A percentile compares a stretch with the other conserved stretches of the same genome.
Evolutionary conservation across 2,797 vertebrate genomes (phyloP).

Genomic region (Melanotaenia trifasciata): DNA sequence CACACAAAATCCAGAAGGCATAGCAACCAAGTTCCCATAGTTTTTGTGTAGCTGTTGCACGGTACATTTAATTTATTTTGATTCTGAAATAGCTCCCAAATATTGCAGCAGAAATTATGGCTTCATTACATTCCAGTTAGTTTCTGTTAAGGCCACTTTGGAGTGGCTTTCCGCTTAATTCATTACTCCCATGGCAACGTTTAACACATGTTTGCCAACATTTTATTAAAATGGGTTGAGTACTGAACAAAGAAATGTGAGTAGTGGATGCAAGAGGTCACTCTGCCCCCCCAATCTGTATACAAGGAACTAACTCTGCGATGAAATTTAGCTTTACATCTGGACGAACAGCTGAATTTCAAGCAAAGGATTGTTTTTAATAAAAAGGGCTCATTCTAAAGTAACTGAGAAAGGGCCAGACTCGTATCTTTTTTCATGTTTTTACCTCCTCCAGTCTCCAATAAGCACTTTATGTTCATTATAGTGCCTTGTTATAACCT

Average conservation of each 20-base stretch:
- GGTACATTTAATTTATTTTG: slow-evolving; percentile 54
- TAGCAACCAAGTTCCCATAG: slow-evolving; percentile 50
- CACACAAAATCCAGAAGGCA: slow-evolving; percentile 61
- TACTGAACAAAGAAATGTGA: slow-evolving; percentile 38
- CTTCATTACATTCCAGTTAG: slow-evolving; percentile 46
- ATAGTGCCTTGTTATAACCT: slow-evolving; percentile 75
- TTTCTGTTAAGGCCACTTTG: slow-evolving; percentile 30
- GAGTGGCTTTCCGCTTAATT: slow-evolving; percentile 17
- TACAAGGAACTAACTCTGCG: slow-evolving; percentile 9
- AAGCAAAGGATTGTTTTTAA: slow-evolving; percentile 50
- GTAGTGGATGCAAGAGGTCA: slow-evolving; percentile 17
- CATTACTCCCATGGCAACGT: slow-evolving; percentile 19
- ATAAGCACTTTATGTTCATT: slow-evolving; percentile 74
- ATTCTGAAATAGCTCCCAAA: slow-evolving; percentile 47
- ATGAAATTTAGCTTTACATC: slow-evolving; percentile 21
- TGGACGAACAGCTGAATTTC: slow-evolving; percentile 27
- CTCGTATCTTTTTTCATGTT: slow-evolving; percentile 4
- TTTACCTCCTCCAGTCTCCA: slow-evolving; percentile 41
- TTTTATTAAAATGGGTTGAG: slow-evolving; percentile 28
- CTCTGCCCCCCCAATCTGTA: slow-evolving; percentile 8
- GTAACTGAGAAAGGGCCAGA: slow-evolving; percentile 31
- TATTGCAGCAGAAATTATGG: slow-evolving; percentile 43
- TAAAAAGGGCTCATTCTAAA: slow-evolving; percentile 55
- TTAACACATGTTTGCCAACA: slow-evolving; percentile 21
- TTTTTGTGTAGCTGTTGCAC: slow-evolving; percentile 33